Evolutionary conservation across 2,797 vertebrate species (phyloP).

Genomic region (Oreochromis mossambicus): DNA sequence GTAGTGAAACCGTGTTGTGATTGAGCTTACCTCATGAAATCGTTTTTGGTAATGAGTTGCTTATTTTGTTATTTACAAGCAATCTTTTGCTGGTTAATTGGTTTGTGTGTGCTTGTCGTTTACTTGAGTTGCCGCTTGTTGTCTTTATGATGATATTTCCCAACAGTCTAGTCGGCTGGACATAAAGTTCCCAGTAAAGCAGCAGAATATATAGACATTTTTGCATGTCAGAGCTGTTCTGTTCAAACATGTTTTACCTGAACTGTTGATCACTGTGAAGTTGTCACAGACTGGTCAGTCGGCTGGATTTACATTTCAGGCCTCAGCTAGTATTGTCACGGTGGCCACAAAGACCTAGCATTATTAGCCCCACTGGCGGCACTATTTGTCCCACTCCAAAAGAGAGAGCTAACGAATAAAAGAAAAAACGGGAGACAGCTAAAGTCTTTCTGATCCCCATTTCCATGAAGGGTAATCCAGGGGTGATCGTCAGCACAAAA

Average conservation of each 20-base stretch:
- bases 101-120: not conserved
- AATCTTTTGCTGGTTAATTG: not conserved
- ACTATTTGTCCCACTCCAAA: slow-evolving; percentile 68
- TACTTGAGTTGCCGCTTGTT: not conserved
- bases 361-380: slow-evolving; percentile 62
- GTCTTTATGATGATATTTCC: not conserved
- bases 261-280: slow-evolving; percentile 21
- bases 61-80: not conserved
- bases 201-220: not conserved
- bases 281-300: slow-evolving; percentile 48
- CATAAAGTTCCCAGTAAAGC: not conserved
- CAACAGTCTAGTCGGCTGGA: not conserved
- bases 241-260: not conserved
- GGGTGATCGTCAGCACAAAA: slow-evolving; percentile 76
- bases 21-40: slow-evolving; percentile 15
- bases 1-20: not conserved
- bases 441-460: slow-evolving; percentile 78
- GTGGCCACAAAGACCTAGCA: slow-evolving; percentile 46
- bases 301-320: slow-evolving; percentile 56
- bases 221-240: not conserved
- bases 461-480: slow-evolving; percentile 76
- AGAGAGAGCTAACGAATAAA: slow-evolving; percentile 70
- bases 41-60: not conserved
- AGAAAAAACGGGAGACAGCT: slow-evolving; percentile 67
- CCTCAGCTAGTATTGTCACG: slow-evolving; percentile 62